phyloP scores from a whole-genome alignment of 2,113 vertebrate species.

The Psettodes erumei region DNA sequence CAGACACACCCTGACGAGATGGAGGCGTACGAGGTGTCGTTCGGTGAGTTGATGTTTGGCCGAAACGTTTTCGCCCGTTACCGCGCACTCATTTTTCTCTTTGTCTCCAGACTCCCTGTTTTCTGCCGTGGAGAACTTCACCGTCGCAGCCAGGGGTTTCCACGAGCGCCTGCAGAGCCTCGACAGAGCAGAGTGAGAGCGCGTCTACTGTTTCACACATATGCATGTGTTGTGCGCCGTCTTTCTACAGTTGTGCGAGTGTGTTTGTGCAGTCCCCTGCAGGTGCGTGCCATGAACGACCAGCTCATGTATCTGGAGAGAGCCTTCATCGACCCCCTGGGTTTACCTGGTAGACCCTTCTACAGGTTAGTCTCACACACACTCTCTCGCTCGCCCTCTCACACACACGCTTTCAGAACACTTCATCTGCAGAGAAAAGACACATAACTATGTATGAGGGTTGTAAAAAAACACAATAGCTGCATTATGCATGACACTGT shows the following conservation, averaged over 20 bases:
- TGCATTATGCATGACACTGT: no score
- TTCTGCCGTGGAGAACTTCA: constrained; percentile 91
- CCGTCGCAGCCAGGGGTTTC: constrained; percentile 85
- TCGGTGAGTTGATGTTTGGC: constrained; percentile 84
- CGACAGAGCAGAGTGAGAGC: constrained; percentile 87
- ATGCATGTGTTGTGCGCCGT: no score
- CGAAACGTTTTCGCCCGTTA: no score
- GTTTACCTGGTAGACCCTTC: constrained; percentile 92
- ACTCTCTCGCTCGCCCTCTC: not conserved
- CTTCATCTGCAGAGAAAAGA: no score
- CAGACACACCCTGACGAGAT: constrained; percentile 80
- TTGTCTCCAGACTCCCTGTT: constrained; percentile 87
- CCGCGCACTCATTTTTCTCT: not conserved
- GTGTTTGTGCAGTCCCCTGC: constrained; percentile 71
- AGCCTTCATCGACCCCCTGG: constrained; percentile 93
- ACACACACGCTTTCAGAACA: no score
- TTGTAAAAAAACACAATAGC: no score
- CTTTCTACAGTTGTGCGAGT: not conserved
- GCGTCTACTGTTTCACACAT: not conserved
- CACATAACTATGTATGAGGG: no score
- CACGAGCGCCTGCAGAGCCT: constrained; percentile 84
- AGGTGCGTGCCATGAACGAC: constrained; percentile 89
- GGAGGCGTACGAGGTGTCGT: constrained; percentile 83
- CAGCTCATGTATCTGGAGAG: constrained; percentile 94
- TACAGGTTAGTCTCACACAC: constrained; percentile 86